Percentiles rank a stretch among this genome's conserved stretches.
These are phyloP conservation scores for Diplogasteroides magnus DNA, from an alignment of 1,140 invertebrate genomes.

Conservation along the genomic window DNA sequence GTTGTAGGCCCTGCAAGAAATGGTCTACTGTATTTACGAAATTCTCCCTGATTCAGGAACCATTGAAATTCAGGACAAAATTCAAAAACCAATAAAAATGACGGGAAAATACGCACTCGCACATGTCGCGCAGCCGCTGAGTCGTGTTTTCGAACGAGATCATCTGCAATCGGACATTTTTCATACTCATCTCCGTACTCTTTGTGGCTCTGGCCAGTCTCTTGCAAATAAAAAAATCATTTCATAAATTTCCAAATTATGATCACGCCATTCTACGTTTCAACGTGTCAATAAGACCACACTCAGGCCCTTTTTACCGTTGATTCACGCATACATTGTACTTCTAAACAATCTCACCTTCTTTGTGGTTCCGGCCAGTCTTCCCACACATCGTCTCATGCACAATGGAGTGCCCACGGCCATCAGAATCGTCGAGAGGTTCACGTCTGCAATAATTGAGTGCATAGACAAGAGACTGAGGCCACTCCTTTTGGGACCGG, in stretches of 20 bases:
- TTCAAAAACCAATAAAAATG: background rate
- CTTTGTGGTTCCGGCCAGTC: background rate
- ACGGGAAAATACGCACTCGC: background rate
- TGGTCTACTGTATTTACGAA: background rate
- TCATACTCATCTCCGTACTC: background rate
- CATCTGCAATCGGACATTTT: background rate
- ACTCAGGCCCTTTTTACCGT: too few species aligned
- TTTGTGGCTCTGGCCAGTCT: background rate
- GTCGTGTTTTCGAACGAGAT: background rate
- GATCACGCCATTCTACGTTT: too few species aligned
- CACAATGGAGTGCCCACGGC: background rate
- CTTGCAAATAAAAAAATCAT: too few species aligned
- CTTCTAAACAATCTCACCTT: too few species aligned
- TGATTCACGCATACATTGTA: too few species aligned
- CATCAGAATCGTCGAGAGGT: background rate
- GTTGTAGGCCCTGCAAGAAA: background rate
- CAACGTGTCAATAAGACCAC: too few species aligned
- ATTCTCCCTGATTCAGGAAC: too few species aligned
- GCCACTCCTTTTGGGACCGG: background rate
- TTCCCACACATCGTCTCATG: background rate
- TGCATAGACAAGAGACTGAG: background rate
- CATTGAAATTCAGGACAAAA: background rate
- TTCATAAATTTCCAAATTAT: too few species aligned
- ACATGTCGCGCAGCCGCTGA: background rate
- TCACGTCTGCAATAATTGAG: background rate